Conservation (phyloP, 2,113 vertebrate genomes). For the Meles meles region DNA sequence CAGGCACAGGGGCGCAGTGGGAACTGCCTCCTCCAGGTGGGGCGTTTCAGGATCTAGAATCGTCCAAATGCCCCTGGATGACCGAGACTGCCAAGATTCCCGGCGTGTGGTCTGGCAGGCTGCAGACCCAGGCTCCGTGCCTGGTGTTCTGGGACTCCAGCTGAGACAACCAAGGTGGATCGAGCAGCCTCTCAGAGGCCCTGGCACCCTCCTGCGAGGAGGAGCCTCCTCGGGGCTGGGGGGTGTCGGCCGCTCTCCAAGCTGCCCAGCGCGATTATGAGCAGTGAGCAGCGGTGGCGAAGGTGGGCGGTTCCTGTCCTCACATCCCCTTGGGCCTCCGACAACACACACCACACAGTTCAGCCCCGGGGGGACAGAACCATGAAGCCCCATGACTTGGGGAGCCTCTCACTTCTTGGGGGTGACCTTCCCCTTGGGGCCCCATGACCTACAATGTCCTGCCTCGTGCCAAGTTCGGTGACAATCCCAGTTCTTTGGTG, state of each 20-base stretch:
- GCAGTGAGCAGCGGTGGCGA: not conserved
- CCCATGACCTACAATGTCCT: accelerated
- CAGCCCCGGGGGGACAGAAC: accelerated
- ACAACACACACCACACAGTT: not conserved
- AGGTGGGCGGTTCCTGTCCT: no score
- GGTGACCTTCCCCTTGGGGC: not conserved
- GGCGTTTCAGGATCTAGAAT: not conserved
- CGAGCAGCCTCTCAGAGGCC: not conserved
- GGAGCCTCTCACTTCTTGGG: not conserved
- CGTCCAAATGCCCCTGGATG: not conserved
- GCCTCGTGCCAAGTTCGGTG: not conserved
- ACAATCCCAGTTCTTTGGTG: not conserved
- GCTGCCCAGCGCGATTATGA: accelerated
- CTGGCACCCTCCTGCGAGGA: no score
- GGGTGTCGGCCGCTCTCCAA: not conserved
- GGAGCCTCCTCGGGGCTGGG: no score
- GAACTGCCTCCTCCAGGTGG: not conserved
- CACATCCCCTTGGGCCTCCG: not conserved
- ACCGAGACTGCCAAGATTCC: no score
- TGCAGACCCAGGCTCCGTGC: not conserved
- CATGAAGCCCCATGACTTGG: not conserved
- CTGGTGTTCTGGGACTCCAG: not conserved
- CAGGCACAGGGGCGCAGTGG: no score
- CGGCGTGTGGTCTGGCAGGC: no score
- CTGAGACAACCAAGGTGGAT: not conserved